Evolutionary conservation across 2,113 vertebrate genomes (phyloP).

Genomic region (Bothrops jararaca): DNA sequence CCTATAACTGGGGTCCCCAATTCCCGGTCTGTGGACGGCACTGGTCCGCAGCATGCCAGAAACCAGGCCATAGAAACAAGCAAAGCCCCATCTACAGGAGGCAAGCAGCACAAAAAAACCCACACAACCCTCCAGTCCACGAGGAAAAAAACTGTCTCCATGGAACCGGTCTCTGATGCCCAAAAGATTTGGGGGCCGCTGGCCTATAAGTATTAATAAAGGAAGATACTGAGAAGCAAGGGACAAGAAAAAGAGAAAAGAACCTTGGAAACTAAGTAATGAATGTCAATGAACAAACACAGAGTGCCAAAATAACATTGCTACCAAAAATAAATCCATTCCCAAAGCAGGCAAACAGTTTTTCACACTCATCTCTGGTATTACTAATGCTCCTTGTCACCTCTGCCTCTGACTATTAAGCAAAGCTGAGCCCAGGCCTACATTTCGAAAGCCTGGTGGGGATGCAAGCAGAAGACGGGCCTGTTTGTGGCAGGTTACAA

Average conservation of each 20-base stretch:
- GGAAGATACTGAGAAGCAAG: constrained; percentile 31
- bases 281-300: constrained; percentile 40
- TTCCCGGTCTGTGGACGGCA: no score
- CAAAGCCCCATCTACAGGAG: no score
- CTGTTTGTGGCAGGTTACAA: constrained; percentile 68
- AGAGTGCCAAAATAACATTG: constrained; percentile 19
- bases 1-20: not conserved
- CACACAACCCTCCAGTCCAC: no score
- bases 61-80: no score
- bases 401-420: constrained; percentile 58
- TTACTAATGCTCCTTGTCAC: constrained; percentile 60
- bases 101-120: no score
- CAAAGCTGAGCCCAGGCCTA: constrained; percentile 59
- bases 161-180: no score
- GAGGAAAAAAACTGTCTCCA: no score
- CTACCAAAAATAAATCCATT: constrained; percentile 48
- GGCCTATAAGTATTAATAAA: not conserved
- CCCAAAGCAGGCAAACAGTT: constrained; percentile 37
- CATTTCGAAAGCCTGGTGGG: constrained; percentile 59
- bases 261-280: constrained; percentile 37
- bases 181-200: no score
- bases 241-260: constrained; percentile 18
- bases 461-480: constrained; percentile 60
- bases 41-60: no score
- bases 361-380: constrained; percentile 54